Evolutionary conservation across 2,888 invertebrate genomes (phyloP), one percentile per base, ranked within the genome.

Genomic region (Autographa pulchrina): DNA sequence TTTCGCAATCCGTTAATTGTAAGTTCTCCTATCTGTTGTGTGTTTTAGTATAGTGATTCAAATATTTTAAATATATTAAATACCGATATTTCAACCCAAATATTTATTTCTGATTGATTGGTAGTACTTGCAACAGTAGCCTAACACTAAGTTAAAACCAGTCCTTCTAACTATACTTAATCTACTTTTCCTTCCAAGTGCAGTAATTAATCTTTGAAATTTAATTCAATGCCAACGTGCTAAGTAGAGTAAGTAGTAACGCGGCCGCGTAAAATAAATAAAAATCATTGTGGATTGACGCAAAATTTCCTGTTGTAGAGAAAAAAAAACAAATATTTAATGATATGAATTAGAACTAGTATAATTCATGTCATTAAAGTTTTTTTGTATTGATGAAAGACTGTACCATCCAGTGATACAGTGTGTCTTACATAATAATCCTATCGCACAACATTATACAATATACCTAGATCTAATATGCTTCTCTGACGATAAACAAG

Each of bases 151-250:
- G 20, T 56, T 56, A 56, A 56, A 56, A 56, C 54, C 54, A 56
- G 20, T 56, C 9, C 3, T 25, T 56, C 20, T 25, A 56, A 56
- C 54, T 25, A 25, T 56, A n/a, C n/a, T n/a, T n/a, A 56, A 13
- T 56, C 54, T 56, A 25, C 20, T 25, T 48, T 56, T 20, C 54
- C 54, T 56, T 20, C 13, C 20, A 56, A 56, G 25, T 56, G 25
- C 9, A 56, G 54, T 25, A 54, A 9, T 54, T 20, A 25, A 8
- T 56, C 5, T 56, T 56, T 25, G 25, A 56, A 56, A 56, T 25
- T 56, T 13, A 54, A 25, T 56, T 56, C 54, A 56, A 56, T 56
- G 54, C 54, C 54, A 56, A 25, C 54, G 25, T 25, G 25, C n/a
- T 48, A 14, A 20, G 25, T 4, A 25, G 54, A 56, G 7, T 48